Conservation (phyloP, 2,113 vertebrate genomes). For the Gambusia affinis region DNA sequence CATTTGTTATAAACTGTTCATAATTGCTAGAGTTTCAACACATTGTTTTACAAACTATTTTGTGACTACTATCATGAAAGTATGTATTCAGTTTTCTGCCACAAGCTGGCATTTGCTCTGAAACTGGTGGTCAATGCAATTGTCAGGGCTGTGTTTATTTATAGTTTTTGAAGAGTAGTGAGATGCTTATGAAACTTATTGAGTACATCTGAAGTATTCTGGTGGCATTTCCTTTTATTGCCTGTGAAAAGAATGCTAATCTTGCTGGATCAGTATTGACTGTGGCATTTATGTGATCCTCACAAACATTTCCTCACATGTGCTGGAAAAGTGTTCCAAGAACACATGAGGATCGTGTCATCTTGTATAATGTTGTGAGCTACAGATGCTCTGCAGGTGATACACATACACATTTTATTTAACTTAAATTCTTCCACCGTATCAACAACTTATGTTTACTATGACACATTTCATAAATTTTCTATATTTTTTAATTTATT, state of each 20-base stretch:
- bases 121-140: neutral
- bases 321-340: neutral
- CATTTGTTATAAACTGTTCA: neutral
- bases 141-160: neutral
- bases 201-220: neutral
- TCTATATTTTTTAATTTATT: too few relatives aligned
- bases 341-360: neutral
- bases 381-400: neutral
- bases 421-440: neutral
- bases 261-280: neutral
- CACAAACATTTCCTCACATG: neutral
- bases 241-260: constrained; percentile 1
- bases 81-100: too few relatives aligned
- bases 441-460: neutral
- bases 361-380: neutral
- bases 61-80: too few relatives aligned
- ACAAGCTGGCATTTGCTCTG: neutral
- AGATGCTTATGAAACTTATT: neutral
- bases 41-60: neutral
- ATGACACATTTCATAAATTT: neutral
- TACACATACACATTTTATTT: neutral
- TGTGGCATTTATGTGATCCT: constrained; percentile 7
- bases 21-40: neutral
- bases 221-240: constrained; percentile 18
- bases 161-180: neutral